Percentiles rank a stretch among this genome's conserved stretches.
phyloP scores from a whole-genome alignment of 1,140 invertebrate genomes.

The Armadillidium nasatum region DNA sequence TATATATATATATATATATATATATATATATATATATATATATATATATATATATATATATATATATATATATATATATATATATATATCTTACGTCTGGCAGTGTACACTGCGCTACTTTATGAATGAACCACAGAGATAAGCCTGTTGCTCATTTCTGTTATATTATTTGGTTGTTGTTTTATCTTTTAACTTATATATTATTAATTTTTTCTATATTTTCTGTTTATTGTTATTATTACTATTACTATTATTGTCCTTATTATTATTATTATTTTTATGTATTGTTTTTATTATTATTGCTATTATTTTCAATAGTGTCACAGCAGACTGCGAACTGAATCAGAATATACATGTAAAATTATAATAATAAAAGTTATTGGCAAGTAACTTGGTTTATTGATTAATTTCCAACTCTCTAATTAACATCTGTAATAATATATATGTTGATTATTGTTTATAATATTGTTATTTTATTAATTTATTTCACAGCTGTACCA shows the following conservation, averaged over 20 bases:
- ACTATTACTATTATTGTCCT: no score
- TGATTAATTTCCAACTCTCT: neutral
- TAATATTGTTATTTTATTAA: neutral
- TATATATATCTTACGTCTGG: neutral
- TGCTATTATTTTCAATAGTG: no score
- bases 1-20: neutral
- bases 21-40: neutral
- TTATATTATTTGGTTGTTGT: no score
- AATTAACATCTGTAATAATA: neutral
- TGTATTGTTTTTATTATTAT: no score
- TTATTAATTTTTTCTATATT: no score
- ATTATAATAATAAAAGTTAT: no score
- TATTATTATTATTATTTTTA: no score
- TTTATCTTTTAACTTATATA: no score
- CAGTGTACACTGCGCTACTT: neutral
- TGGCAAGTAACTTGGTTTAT: neutral
- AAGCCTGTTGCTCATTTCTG: neutral
- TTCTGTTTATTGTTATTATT: no score
- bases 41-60: slow-evolving; percentile 14
- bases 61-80: slow-evolving; percentile 10
- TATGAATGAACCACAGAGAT: neutral
- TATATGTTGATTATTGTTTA: neutral
- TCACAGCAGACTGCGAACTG: no score
- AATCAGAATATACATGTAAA: no score
- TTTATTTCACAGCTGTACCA: slow-evolving; percentile 1